Conservation (phyloP, 2,113 vertebrate genomes). For the Piaya cayana region DNA sequence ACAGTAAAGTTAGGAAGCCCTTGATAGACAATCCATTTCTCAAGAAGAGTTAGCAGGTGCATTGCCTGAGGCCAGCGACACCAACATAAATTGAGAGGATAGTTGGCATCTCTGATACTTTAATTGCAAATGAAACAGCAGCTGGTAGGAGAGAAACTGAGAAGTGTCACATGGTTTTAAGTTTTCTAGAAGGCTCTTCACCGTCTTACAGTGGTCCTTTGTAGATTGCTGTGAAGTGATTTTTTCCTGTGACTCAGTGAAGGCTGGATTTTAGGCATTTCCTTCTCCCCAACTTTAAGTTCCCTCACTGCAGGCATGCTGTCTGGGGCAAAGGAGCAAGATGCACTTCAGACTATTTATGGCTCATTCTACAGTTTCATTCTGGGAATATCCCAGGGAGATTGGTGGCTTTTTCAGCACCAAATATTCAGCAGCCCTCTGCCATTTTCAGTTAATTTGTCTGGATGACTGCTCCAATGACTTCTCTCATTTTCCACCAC, state of each 20-base stretch:
- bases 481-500: slow-evolving; percentile 14
- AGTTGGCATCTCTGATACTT: not conserved
- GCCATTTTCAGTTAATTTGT: slow-evolving; percentile 36
- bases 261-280: not conserved
- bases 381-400: slow-evolving; percentile 3
- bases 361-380: slow-evolving; percentile 7
- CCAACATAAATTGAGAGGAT: not conserved
- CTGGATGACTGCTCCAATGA: not conserved
- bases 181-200: not conserved
- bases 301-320: not conserved
- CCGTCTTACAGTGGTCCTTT: not conserved
- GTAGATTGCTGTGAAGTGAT: not conserved
- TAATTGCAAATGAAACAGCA: slow-evolving; percentile 34
- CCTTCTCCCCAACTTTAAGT: not conserved
- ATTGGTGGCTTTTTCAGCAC: not conserved
- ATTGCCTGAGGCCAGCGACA: not conserved
- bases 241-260: not conserved
- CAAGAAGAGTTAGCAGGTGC: not conserved
- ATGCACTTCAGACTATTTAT: not conserved
- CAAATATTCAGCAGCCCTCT: slow-evolving; percentile 43
- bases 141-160: not conserved
- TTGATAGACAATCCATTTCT: not conserved
- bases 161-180: not conserved
- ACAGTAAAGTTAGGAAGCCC: not conserved
- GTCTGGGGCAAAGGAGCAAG: slow-evolving; percentile 25